Evolutionary conservation across 2,888 invertebrate species (phyloP).

Genomic region (Acleris holmiana): DNA sequence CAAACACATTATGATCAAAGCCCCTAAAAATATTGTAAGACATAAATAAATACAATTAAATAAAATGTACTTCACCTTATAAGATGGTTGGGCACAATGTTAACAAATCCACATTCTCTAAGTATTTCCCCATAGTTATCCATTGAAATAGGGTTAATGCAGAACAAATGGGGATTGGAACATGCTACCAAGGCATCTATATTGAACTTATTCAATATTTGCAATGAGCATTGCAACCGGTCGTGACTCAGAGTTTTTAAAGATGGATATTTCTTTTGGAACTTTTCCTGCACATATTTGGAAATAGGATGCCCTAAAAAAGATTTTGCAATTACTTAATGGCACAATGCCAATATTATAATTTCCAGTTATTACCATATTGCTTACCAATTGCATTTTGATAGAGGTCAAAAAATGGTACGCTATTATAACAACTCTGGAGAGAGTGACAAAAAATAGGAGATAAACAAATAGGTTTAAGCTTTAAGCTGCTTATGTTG

Average conservation of each 20-base stretch:
- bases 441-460: conserved; percentile 4
- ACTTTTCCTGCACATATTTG: conserved; percentile 46
- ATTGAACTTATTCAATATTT: conserved; percentile 68
- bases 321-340: conserved; percentile 1
- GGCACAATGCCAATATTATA: too few species aligned
- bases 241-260: conserved; percentile 60
- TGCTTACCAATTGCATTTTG: conserved; percentile 63
- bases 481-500: conserved; percentile 1
- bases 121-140: conserved; percentile 86
- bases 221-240: conserved; percentile 61
- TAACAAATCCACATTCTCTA: conserved; percentile 85
- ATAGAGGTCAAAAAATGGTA: conserved; percentile 67
- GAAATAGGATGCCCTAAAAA: conserved; percentile 58
- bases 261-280: conserved; percentile 67
- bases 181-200: conserved; percentile 81
- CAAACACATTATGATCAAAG: too few species aligned
- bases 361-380: not conserved
- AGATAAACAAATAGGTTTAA: conserved; percentile 12
- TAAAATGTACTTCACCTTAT: conserved; percentile 57
- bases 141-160: conserved; percentile 81
- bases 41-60: too few species aligned
- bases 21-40: too few species aligned
- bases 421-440: conserved; percentile 47
- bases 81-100: conserved; percentile 67
- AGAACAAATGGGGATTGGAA: conserved; percentile 82